Evolutionary conservation across 2,888 invertebrate species (phyloP).

Genomic region (Pheosia tremula): DNA sequence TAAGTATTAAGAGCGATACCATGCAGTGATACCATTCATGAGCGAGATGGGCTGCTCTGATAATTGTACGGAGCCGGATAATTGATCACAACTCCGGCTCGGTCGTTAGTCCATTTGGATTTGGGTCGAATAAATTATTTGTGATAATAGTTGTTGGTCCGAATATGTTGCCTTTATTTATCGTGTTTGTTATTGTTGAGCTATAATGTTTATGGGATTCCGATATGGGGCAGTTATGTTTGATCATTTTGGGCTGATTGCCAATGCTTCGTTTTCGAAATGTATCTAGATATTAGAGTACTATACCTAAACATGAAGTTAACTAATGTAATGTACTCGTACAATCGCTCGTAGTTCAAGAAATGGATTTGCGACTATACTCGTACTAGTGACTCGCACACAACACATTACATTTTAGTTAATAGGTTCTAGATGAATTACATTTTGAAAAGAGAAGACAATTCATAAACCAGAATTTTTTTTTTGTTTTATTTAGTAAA

Average conservation of each 20-base stretch:
- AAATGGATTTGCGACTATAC: no score
- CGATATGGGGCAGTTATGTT: not conserved
- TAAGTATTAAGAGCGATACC: conserved; percentile 25
- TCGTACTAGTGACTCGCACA: no score
- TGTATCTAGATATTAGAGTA: not conserved
- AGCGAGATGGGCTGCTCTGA: conserved; percentile 59
- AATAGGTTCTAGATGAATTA: no score
- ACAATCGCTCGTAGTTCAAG: no score
- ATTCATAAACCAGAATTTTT: no score
- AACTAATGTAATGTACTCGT: no score
- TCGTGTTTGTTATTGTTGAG: conserved; percentile 15
- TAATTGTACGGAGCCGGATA: conserved; percentile 53
- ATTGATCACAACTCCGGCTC: conserved; percentile 42
- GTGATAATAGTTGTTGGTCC: conserved; percentile 37
- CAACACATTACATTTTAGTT: no score
- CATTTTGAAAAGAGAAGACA: no score
- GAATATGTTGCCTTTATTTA: conserved; percentile 35
- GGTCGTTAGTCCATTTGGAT: conserved; percentile 51
- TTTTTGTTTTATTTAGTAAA: no score
- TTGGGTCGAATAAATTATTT: conserved; percentile 55
- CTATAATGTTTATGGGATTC: not conserved
- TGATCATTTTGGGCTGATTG: not conserved
- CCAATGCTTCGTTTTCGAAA: not conserved
- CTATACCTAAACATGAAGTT: no score
- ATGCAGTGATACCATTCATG: conserved; percentile 56